Evolutionary conservation across 2,888 invertebrate genomes (phyloP), one percentile per base, ranked within the genome.

Genomic region (Apamea anceps): DNA sequence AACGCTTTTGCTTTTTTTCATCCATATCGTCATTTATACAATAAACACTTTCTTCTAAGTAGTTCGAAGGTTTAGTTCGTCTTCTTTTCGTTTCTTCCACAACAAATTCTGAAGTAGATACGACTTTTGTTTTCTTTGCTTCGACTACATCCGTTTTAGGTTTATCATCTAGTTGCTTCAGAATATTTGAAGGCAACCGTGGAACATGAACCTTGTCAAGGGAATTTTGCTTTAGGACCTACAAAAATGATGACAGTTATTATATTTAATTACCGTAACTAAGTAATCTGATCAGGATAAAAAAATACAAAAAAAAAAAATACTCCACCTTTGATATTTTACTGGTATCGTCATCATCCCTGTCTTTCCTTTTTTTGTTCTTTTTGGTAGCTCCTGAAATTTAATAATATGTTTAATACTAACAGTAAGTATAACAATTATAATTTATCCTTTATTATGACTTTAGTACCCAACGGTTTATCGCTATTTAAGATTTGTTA

Each of bases 11-110:
- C 79, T 92, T 93, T 79, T 90, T 90, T 54, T 88, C 87, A 21
- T 88, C 84, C 15, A 86, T 81, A 13, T 92, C 89, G 42, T 94
- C 94, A 85, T 96, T 94, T n/a, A 96, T 84, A 86, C 62, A 75
- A 65, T 94, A 96, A 62, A 97, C 90, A 89, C 95, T 96, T 85
- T 96, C 94, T 93, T 97, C 97, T 81, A 97, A 92, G 88, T 95
- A 96, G 77, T 93, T 92, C 12, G 96, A 96, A 5, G 96, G 96
- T 87, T 96, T 96, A 77, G 91, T 95, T 86, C 91, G 94, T 63
- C 92, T 92, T 81, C 87, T 92, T 77, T 85, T 93, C 2, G 92
- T 86, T 87, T 94, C 91, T 93, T 95, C 94, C 0, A 97, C 95
- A 66, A 89, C 51, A 85, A 97, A 97, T n/a, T 92, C 84, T 32